Conservation (phyloP, 2,888 invertebrate genomes). For the Arrhopalites spinosus region DNA sequence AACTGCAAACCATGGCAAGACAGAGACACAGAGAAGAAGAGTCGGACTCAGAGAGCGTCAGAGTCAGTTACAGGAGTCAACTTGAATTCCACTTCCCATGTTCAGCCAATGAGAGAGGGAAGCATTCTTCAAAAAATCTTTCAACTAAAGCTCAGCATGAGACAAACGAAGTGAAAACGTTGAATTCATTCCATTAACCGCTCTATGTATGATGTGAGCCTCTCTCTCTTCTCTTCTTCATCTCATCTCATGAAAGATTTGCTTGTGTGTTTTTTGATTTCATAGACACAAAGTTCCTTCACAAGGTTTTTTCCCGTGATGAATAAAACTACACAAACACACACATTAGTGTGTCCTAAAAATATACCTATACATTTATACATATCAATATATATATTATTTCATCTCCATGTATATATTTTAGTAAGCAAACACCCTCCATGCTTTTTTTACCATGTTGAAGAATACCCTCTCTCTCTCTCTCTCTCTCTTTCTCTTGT, state of each 20-base stretch:
- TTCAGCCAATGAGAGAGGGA: not conserved
- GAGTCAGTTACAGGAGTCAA: conserved; percentile 1
- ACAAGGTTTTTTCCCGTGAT: not conserved
- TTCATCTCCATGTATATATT: not conserved
- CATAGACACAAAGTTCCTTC: conserved; percentile 3
- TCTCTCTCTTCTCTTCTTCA: not conserved
- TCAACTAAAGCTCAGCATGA: conserved; percentile 24
- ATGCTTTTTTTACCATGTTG: not conserved
- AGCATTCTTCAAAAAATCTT: conserved; percentile 3
- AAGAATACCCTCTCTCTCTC: too few relatives aligned
- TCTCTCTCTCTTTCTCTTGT: not conserved
- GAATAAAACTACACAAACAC: conserved; percentile 3
- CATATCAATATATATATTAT: not conserved
- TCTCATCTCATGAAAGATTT: not conserved
- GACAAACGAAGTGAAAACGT: conserved; percentile 32
- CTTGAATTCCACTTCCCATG: not conserved
- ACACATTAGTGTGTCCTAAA: not conserved
- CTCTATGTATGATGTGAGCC: not conserved
- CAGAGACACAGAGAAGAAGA: not conserved
- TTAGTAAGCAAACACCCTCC: not conserved
- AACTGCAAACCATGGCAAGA: conserved; percentile 5
- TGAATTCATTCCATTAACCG: conserved; percentile 30
- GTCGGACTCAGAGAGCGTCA: conserved; percentile 1
- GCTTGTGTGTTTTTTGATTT: not conserved
- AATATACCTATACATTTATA: conserved; percentile 10